A percentile compares a stretch with the other conserved stretches of the same genome.
Conservation (phyloP, 2,888 invertebrate species). For the Amiota mariae region DNA sequence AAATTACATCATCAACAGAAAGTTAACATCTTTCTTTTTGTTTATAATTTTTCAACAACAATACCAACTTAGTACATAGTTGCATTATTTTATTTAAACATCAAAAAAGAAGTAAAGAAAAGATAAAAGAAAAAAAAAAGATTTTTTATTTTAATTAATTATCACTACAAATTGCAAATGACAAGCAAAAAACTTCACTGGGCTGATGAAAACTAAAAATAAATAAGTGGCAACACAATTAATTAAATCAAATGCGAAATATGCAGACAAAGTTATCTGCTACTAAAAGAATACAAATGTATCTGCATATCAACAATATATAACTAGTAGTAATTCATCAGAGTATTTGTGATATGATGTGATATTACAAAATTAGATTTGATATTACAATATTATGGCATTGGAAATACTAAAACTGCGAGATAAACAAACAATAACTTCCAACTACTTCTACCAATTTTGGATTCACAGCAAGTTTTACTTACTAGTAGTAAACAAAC, state of each 20-base stretch:
- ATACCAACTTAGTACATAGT: no score
- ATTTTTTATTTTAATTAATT: slow-evolving; percentile 63
- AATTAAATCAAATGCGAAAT: slow-evolving; percentile 50
- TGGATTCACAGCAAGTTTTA: slow-evolving; percentile 38
- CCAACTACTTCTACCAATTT: slow-evolving; percentile 32
- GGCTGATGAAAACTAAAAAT: no score
- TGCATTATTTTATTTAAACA: no score
- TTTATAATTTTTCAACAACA: no score
- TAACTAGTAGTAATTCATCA: background rate
- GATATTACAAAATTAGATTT: slow-evolving; percentile 61
- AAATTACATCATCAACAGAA: no score
- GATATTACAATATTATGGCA: slow-evolving; percentile 58
- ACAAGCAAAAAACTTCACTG: background rate
- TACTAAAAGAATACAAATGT: background rate
- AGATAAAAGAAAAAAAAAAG: slow-evolving; percentile 38
- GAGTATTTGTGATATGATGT: slow-evolving; percentile 29
- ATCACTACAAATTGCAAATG: background rate
- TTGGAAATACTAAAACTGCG: slow-evolving; percentile 46
- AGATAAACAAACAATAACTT: slow-evolving; percentile 42
- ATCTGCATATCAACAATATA: background rate
- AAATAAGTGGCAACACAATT: slow-evolving; percentile 39
- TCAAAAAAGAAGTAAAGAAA: no score
- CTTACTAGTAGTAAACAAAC: no score
- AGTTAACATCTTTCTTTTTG: no score
- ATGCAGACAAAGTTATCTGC: slow-evolving; percentile 29